These are phyloP conservation scores for Iselma pallidipennis DNA, from an alignment of 2,888 invertebrate genomes.

Conservation along the genomic window DNA sequence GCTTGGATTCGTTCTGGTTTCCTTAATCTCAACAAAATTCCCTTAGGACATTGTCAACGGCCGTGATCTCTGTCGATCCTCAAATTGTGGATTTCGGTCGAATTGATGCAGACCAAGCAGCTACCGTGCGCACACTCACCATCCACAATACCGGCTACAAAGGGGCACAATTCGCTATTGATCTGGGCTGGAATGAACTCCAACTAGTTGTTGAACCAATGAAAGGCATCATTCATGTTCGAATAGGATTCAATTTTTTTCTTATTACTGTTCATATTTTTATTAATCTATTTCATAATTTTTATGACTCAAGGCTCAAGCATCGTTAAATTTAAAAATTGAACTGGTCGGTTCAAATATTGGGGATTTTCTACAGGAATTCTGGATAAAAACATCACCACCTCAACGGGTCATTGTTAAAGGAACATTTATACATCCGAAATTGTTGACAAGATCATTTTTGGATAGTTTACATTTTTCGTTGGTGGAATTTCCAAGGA, in stretches of 20 bases:
- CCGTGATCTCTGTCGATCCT: slow-evolving; percentile 46
- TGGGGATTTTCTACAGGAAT: slow-evolving; percentile 51
- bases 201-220: slow-evolving; percentile 53
- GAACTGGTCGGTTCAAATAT: slow-evolving; percentile 50
- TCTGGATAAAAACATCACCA: slow-evolving; percentile 55
- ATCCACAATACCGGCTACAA: slow-evolving; percentile 53
- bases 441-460: slow-evolving; percentile 50
- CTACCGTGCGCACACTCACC: slow-evolving; percentile 47
- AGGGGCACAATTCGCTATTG: slow-evolving; percentile 52
- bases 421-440: slow-evolving; percentile 49
- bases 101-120: slow-evolving; percentile 53
- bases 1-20: neutral
- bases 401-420: slow-evolving; percentile 44
- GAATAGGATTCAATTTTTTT: neutral
- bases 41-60: slow-evolving; percentile 37
- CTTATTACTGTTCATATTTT: neutral
- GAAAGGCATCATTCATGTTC: slow-evolving; percentile 46
- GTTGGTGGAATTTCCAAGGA: slow-evolving; percentile 54
- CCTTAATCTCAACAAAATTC: neutral
- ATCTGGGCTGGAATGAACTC: slow-evolving; percentile 53
- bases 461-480: slow-evolving; percentile 51
- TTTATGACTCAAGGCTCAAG: slow-evolving; percentile 35
- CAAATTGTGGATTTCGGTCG: slow-evolving; percentile 53
- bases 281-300: slow-evolving; percentile 3
- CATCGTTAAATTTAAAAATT: slow-evolving; percentile 40